Conservation (phyloP, 1,140 invertebrate species). For the Ceratina japonica region DNA sequence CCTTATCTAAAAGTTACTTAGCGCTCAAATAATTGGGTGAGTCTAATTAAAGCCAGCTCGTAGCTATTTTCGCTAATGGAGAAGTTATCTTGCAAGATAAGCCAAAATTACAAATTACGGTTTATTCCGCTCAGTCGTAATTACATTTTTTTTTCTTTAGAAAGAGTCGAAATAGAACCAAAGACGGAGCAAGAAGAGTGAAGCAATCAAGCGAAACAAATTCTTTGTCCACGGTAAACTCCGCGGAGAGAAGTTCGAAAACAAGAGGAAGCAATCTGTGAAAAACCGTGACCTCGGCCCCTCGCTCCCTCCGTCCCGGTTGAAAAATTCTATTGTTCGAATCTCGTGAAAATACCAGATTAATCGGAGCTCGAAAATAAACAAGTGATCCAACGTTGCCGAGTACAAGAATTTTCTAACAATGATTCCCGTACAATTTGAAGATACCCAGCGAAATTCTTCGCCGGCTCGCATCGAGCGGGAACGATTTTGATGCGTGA, state of each 20-base stretch:
- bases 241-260: slow-evolving; percentile 2
- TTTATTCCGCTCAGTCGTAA: neutral
- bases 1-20: neutral
- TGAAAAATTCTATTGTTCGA: neutral
- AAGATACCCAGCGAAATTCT: neutral
- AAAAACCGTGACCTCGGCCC: neutral
- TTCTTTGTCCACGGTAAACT: neutral
- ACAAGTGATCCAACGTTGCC: neutral
- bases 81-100: neutral
- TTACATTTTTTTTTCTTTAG: neutral
- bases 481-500: neutral
- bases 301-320: neutral
- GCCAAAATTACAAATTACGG: slow-evolving; percentile 1
- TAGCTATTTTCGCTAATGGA: neutral
- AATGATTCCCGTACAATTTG: neutral
- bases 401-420: neutral
- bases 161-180: neutral
- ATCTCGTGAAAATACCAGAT: neutral
- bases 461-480: neutral
- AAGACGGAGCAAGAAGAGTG: neutral
- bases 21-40: slow-evolving; percentile 7
- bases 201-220: slow-evolving; percentile 1
- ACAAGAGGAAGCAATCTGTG: neutral
- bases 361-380: neutral
- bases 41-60: slow-evolving; percentile 12